Evolutionary conservation across 2,113 vertebrate genomes (phyloP).

Genomic region (Hippocampus guttulatus): DNA sequence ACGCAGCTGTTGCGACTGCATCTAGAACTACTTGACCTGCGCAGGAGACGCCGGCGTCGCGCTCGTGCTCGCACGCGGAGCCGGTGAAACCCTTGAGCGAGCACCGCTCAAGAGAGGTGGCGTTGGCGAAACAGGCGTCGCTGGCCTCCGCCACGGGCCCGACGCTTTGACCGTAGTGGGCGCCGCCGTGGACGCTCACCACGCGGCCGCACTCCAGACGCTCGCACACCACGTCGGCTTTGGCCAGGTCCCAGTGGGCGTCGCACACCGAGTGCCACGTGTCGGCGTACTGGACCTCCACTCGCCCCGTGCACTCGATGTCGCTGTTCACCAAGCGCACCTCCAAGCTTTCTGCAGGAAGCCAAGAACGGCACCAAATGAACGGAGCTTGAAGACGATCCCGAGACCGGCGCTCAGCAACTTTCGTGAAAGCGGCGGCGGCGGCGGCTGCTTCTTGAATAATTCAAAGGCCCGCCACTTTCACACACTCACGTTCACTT

Average conservation of each 20-base stretch:
- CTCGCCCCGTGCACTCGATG: conserved; percentile 58
- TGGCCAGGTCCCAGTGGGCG: conserved; percentile 48
- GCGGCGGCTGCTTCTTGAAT: too few relatives aligned
- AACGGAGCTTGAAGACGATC: background rate
- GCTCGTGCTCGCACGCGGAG: conserved; percentile 42
- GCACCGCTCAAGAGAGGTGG: conserved; percentile 41
- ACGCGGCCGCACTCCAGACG: conserved; percentile 49
- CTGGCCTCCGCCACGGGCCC: conserved; percentile 43
- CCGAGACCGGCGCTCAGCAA: background rate
- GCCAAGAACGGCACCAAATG: background rate
- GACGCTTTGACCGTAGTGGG: conserved; percentile 42
- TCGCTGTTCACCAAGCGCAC: conserved; percentile 32
- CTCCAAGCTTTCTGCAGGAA: conserved; percentile 47
- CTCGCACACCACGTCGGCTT: conserved; percentile 55
- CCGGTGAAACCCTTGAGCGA: conserved; percentile 32
- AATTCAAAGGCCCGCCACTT: too few relatives aligned
- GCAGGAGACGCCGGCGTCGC: conserved; percentile 38
- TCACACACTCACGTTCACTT: too few relatives aligned
- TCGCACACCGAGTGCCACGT: conserved; percentile 67
- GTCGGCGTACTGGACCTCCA: conserved; percentile 47
- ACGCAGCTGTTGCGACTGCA: too few relatives aligned
- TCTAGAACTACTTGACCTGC: conserved; percentile 36
- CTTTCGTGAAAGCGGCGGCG: too few relatives aligned
- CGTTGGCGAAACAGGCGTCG: conserved; percentile 42
- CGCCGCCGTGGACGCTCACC: background rate